Evolutionary conservation across 2,797 vertebrate species (phyloP), one percentile per base, ranked within the genome.

Genomic region (Echiichthys vipera): DNA sequence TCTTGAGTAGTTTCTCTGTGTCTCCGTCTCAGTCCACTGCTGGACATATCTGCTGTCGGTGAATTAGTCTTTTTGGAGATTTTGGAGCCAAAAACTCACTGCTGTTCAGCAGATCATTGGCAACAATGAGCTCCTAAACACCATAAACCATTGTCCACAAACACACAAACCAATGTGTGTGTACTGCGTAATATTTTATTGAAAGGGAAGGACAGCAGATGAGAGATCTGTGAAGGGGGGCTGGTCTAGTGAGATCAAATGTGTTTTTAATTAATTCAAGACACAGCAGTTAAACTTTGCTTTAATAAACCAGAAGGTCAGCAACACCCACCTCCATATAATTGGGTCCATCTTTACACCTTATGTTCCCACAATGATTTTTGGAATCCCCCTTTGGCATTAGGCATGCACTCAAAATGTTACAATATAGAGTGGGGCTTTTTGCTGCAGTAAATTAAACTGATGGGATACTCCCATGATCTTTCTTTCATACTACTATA

Each of bases 221-320:
- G 75, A 73, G 58, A 61, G 49, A 30, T 63, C 45, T 70, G 74
- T 64, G 65, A 51, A 32, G 24, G 67, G 39, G 65, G n/a, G 32
- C 3, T 20, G 40, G 49, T 29, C 37, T 45, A 43, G 34, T 36
- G 10, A 61, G 71, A 89, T 85, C 77, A 84, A 86, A 90, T 84
- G 72, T 87, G 77, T 84, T 72, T 91, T 88, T 91, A 91, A 92
- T 92, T 90, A 84, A 89, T 88, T 87, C 83, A 91, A 88, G 80
- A 86, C 80, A 87, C 71, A 78, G 79, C 86, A 78, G 85, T 88
- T 78, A 86, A 91, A 87, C 79, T 65, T 66, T 77, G 71, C 73
- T 87, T 88, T 90, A 88, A 88, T 91, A 87, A 91, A 88, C 78
- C 84, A 72, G 51, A 80, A 82, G 86, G 90, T 91, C 91, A 91